These are phyloP conservation scores for Pogonocichla stellata DNA, from an alignment of 2,113 vertebrate species.

Conservation along the genomic window DNA sequence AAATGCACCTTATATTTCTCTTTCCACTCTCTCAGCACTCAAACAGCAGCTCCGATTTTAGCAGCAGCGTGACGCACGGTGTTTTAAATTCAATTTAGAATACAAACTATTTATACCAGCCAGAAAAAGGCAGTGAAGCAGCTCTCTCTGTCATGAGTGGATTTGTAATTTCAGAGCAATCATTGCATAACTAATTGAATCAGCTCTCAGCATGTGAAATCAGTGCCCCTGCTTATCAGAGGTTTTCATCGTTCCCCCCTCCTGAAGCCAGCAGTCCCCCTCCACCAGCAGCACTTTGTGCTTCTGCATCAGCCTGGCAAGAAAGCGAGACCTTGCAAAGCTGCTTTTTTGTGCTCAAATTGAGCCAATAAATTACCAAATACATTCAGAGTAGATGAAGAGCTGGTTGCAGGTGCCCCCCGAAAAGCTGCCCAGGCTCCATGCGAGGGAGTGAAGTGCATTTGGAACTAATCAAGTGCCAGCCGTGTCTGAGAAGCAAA, in stretches of 20 bases:
- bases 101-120: constrained; percentile 67
- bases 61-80: constrained; percentile 57
- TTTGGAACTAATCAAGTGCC: constrained; percentile 46
- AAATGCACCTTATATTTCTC: neutral
- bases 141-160: constrained; percentile 57
- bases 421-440: neutral
- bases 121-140: constrained; percentile 55
- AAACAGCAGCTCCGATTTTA: constrained; percentile 47
- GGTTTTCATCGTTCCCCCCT: constrained; percentile 20
- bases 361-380: neutral
- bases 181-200: constrained; percentile 66
- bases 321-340: neutral
- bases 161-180: constrained; percentile 59
- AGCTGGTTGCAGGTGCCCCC: constrained; percentile 2
- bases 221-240: constrained; percentile 3
- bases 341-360: neutral
- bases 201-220: constrained; percentile 55
- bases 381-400: neutral
- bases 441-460: neutral
- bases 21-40: neutral
- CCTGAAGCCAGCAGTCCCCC: neutral
- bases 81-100: constrained; percentile 71
- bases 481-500: constrained; percentile 11
- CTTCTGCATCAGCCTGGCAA: neutral
- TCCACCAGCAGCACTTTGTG: neutral